A percentile compares a stretch with the other conserved stretches of the same genome.
These are phyloP conservation scores for Scomber colias DNA, from an alignment of 2,113 vertebrate genomes.

Conservation along the genomic window DNA sequence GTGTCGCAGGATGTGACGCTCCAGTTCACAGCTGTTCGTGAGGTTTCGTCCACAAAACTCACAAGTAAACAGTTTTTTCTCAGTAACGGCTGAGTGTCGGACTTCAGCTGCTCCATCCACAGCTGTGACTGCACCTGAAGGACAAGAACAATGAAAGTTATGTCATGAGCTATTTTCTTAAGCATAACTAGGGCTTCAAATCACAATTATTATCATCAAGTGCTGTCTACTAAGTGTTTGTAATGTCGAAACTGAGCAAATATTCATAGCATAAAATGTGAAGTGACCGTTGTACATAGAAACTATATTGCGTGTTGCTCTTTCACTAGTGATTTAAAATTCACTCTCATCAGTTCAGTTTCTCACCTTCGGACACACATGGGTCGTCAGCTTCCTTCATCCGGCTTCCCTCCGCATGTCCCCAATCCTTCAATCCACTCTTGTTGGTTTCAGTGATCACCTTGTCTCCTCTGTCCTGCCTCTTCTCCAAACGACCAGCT, in stretches of 20 bases:
- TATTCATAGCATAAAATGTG: too few species aligned
- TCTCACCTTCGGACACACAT: slow-evolving; percentile 40
- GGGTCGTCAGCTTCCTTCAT: not conserved
- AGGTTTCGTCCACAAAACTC: slow-evolving; percentile 74
- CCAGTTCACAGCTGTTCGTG: slow-evolving; percentile 45
- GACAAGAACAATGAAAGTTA: not conserved
- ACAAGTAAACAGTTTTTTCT: slow-evolving; percentile 48
- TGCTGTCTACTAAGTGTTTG: too few species aligned
- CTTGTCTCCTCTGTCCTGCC: not conserved
- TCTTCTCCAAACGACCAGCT: not conserved
- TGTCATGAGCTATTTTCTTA: not conserved
- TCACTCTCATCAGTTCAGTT: too few species aligned
- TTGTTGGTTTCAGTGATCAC: not conserved
- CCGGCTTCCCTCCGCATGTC: not conserved
- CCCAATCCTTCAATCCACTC: not conserved
- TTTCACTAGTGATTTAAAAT: too few species aligned
- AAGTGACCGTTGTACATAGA: not conserved
- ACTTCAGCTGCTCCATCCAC: not conserved
- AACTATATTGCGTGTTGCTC: not conserved
- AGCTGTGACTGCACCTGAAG: not conserved
- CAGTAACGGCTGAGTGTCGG: not conserved
- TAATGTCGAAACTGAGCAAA: too few species aligned
- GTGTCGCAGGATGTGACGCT: slow-evolving; percentile 66
- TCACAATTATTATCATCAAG: too few species aligned
- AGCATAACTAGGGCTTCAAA: too few species aligned